A percentile compares a stretch with the other conserved stretches of the same genome.
Evolutionary conservation across 23 tunicate genomes (phyloP).

Genomic region (Aplidium turbinatum): DNA sequence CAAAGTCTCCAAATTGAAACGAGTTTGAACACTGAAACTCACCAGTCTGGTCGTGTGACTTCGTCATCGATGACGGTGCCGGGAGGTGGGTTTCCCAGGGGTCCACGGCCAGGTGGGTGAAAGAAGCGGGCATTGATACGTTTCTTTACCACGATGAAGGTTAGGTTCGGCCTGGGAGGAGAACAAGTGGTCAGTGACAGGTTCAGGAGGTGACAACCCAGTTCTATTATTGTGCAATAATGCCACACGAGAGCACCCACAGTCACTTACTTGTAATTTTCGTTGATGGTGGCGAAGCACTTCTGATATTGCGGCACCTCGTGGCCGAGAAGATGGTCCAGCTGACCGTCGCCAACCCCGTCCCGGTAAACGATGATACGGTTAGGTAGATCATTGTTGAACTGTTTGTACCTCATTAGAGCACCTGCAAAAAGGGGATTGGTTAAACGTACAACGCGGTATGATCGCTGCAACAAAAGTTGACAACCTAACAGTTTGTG

Average conservation of each 20-base stretch:
- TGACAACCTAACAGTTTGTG: too few relatives aligned
- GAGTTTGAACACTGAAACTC: too few relatives aligned
- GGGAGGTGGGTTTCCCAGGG: conserved; percentile 72
- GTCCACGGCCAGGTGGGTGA: conserved; percentile 26
- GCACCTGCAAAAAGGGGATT: conserved; percentile 53
- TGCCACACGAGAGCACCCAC: too few relatives aligned
- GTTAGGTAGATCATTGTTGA: conserved; percentile 49
- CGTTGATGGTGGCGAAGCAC: too few relatives aligned
- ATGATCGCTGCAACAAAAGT: neutral
- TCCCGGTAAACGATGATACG: conserved; percentile 82
- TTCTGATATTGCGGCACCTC: conserved; percentile 78
- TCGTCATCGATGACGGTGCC: conserved; percentile 88
- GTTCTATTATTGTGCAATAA: too few relatives aligned
- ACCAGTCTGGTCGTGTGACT: conserved; percentile 88
- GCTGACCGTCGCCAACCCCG: conserved; percentile 98
- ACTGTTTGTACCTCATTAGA: conserved; percentile 48
- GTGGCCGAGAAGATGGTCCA: conserved; percentile 70
- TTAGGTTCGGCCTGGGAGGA: conserved; percentile 55
- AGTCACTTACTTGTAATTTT: conserved; percentile 77
- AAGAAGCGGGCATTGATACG: conserved; percentile 85
- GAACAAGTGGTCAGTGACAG: too few relatives aligned
- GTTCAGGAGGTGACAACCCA: too few relatives aligned
- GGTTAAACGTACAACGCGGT: neutral
- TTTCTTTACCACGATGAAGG: conserved; percentile 90
- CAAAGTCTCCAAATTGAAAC: too few relatives aligned